These are phyloP conservation scores for Dione vanillae DNA, from an alignment of 2,888 invertebrate genomes.

Conservation along the genomic window DNA sequence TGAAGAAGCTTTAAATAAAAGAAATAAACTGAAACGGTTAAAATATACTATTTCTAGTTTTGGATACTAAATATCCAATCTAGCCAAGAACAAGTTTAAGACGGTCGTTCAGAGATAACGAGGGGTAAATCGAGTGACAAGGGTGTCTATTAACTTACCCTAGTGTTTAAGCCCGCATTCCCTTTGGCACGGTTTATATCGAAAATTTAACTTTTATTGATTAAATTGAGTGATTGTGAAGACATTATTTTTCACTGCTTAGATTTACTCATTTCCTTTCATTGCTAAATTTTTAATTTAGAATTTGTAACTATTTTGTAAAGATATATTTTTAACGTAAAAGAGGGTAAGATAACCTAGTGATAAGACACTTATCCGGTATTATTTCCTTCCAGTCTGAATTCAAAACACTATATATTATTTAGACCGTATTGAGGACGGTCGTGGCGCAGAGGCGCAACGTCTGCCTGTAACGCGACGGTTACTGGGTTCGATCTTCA, in stretches of 20 bases:
- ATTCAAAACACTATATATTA: too few species aligned
- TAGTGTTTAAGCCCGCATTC: conserved; percentile 31
- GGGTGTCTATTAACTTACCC: conserved; percentile 27
- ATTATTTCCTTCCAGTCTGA: too few species aligned
- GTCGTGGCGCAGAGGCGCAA: not conserved
- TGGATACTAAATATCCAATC: conserved; percentile 14
- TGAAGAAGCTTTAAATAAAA: not conserved
- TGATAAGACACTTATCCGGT: too few species aligned
- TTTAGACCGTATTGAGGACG: not conserved
- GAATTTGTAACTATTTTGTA: too few species aligned
- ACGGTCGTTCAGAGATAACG: conserved; percentile 22
- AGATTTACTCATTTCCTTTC: too few species aligned
- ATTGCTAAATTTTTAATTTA: too few species aligned
- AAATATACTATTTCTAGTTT: not conserved
- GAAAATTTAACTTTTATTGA: conserved; percentile 3
- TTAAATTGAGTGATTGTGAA: not conserved
- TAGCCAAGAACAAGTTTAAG: conserved; percentile 18
- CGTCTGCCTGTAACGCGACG: too few species aligned
- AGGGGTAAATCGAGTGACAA: conserved; percentile 28
- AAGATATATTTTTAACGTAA: too few species aligned
- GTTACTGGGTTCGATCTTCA: too few species aligned
- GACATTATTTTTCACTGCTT: too few species aligned
- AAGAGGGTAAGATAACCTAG: too few species aligned
- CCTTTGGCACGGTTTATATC: conserved; percentile 12
- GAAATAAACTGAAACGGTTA: not conserved